Conservation (phyloP, 1,140 invertebrate genomes). For the Drosophila sechellia region DNA sequence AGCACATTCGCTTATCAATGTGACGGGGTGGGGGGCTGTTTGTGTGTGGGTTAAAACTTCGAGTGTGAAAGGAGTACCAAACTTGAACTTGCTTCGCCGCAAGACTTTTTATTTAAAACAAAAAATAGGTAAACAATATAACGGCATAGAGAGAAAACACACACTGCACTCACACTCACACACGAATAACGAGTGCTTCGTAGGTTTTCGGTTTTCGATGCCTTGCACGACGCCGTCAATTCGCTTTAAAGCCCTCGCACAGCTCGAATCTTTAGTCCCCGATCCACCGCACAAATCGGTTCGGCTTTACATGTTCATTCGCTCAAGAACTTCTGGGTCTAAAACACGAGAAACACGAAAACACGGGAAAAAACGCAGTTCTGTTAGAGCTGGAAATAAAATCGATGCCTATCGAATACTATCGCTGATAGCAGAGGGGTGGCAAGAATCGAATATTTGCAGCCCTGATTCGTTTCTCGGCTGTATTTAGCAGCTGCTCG, state of each 20-base stretch:
- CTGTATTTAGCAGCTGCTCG: background rate
- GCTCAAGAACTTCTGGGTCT: constrained; percentile 11
- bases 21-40: constrained; percentile 37
- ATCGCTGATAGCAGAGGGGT: background rate
- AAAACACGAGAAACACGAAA: constrained; percentile 4
- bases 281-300: constrained; percentile 15
- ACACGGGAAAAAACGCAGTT: constrained; percentile 1
- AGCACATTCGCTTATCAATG: constrained; percentile 50
- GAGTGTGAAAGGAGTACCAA: constrained; percentile 11
- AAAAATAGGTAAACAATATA: constrained; percentile 42
- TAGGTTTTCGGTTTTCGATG: background rate
- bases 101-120: constrained; percentile 36
- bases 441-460: background rate
- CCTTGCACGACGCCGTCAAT: constrained; percentile 16
- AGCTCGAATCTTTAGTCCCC: constrained; percentile 13
- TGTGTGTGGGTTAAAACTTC: constrained; percentile 47
- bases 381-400: background rate
- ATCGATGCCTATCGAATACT: background rate
- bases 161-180: constrained; percentile 17
- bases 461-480: background rate
- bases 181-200: background rate
- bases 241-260: constrained; percentile 1
- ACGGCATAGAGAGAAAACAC: constrained; percentile 31
- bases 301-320: constrained; percentile 42
- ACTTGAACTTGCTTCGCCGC: constrained; percentile 56